These are phyloP conservation scores for Hydrotaea diabolus DNA, from an alignment of 2,888 invertebrate genomes.

Conservation along the genomic window DNA sequence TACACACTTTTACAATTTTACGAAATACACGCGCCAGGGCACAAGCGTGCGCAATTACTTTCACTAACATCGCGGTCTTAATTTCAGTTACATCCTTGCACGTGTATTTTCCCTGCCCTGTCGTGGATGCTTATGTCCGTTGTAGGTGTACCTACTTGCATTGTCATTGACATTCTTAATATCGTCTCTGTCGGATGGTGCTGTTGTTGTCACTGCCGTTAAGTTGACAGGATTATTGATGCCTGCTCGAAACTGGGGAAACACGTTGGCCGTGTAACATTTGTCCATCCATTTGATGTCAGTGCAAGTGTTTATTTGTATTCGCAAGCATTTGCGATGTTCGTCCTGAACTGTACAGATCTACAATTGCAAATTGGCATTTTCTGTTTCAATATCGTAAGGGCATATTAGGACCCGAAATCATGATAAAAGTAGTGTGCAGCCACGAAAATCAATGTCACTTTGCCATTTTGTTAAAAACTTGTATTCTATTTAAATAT, in stretches of 20 bases:
- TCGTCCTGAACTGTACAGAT: neutral
- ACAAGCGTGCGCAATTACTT: neutral
- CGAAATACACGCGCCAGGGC: neutral
- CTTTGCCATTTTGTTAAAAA: too few relatives aligned
- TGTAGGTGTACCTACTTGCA: neutral
- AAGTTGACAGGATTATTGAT: slow-evolving; percentile 58
- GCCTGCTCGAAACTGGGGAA: slow-evolving; percentile 34
- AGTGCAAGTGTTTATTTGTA: too few relatives aligned
- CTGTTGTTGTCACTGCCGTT: slow-evolving; percentile 23
- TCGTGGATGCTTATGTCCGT: neutral
- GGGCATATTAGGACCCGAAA: too few relatives aligned
- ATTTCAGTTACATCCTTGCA: neutral
- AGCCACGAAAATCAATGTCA: too few relatives aligned
- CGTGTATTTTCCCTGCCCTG: neutral
- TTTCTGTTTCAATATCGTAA: too few relatives aligned
- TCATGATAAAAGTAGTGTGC: too few relatives aligned
- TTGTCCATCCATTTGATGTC: slow-evolving; percentile 11
- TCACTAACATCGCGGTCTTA: neutral
- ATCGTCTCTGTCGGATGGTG: neutral
- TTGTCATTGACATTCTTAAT: slow-evolving; percentile 35
- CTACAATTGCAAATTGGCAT: too few relatives aligned
- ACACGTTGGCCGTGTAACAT: slow-evolving; percentile 25
- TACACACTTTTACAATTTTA: too few relatives aligned
- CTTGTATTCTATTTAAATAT: too few relatives aligned
- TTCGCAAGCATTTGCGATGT: too few relatives aligned